These are phyloP conservation scores for Cochlearius cochlearius DNA, from an alignment of 2,113 vertebrate species.

Conservation along the genomic window DNA sequence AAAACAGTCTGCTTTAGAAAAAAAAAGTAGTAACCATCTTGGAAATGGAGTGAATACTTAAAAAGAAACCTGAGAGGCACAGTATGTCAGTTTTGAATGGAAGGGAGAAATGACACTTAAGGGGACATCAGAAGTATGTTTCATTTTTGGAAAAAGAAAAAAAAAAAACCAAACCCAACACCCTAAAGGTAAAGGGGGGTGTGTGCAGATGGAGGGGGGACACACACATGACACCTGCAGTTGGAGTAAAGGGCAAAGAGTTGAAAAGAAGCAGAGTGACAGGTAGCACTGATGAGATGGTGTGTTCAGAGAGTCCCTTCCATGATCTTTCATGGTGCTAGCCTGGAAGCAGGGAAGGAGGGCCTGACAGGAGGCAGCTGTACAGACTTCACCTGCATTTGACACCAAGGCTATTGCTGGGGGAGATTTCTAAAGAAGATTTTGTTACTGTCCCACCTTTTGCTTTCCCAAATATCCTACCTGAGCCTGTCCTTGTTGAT, in stretches of 20 bases:
- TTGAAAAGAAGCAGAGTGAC: neutral
- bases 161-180: neutral
- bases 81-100: neutral
- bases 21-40: neutral
- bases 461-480: neutral
- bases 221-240: neutral
- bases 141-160: neutral
- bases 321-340: neutral
- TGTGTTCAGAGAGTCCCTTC: neutral
- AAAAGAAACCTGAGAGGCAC: neutral
- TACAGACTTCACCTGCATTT: neutral
- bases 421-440: neutral
- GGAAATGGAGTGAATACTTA: neutral
- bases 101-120: neutral
- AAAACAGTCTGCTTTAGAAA: neutral
- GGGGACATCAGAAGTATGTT: neutral
- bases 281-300: neutral
- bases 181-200: neutral
- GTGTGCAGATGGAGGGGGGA: too few species aligned
- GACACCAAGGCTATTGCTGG: neutral
- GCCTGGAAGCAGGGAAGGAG: neutral
- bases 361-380: neutral
- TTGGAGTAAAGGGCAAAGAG: neutral
- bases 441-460: neutral
- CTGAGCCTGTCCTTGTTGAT: neutral